Evolutionary conservation across 23 tunicate species (phyloP), one percentile per base, ranked within the genome.

Genomic region (Ascidia mentula): DNA sequence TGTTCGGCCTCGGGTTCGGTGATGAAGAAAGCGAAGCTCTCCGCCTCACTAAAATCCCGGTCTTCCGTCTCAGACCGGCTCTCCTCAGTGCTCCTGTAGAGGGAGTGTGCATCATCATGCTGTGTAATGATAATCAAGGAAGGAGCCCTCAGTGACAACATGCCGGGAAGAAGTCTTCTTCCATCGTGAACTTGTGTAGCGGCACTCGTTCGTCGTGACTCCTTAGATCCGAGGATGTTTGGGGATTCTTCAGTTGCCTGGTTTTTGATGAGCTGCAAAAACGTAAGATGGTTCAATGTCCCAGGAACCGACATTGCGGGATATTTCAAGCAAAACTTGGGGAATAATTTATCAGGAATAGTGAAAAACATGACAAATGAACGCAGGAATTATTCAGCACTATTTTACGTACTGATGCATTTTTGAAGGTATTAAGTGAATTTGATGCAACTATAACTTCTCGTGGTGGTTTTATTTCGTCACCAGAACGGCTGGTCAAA

Each of bases 21-120:
- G 37, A 91, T 38, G 72, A 82, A 86, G 61, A 91, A 86, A 34
- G 79, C 37, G 34, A 77, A 73, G 72, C 86, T 81, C 39, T 89
- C 97, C 17, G 87, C 72, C 46, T 91, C 97, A 72, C 90, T 91
- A 31, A 61, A 69, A 59, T 86, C 90, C 24, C 75, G 24, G 36
- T 86, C 90, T 32, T 89, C 97, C 18, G 87, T 91, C 59, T 85
- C 97, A 37, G 97, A 91, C 65, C 84, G 65, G 71, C 90, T 91
- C n/a, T 86, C 90, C 60, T 73, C 80, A 9, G 83, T 86, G 82
- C 90, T 79, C 46, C 45, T 24, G 38, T 85, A 75, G 39, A 83
- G 79, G 53, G 72, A 46, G 1, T 61, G 77, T 24, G 65, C 30
- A 59, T 86, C 90, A 13, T 86, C 90, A 37, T 79, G 90, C 69